Evolutionary conservation across 2,113 vertebrate species (phyloP), one percentile per base, ranked within the genome.

Genomic region (Grammomys surdaster): DNA sequence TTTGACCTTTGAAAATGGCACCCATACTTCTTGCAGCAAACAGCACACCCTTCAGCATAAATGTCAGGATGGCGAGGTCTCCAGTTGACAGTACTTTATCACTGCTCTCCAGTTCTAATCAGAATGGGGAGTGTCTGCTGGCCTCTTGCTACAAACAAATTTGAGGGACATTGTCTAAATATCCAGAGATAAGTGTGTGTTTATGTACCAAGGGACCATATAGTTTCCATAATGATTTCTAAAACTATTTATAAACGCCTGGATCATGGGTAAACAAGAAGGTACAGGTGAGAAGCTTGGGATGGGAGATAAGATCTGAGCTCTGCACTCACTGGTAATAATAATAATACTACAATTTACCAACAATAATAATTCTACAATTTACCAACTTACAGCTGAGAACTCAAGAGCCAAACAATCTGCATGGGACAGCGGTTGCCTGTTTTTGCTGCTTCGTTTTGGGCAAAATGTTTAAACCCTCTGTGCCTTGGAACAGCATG

Each of bases 1-100:
- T 98, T 97, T 98, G 96, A 98, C 96, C 97, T 98, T 84, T 98
- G 96, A 93, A 98, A 98, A 98, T 94, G 2, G 95, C 92, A 89
- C 96, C 98, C 98, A 97, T 97, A 90, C 93, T 97, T 97, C 95
- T 98, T 98, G 95, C 96, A 97, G 96, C 97, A 98, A 98, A 97
- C 92, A 97, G 85, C 16, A 7, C 40, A 22, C 63, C 91, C 63
- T 93, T 60, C 93, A 97, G 93, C 96, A 95, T 97, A 97, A 98
- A 98, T 12, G 88, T 78, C 26, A 14, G 96, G 92, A n/a, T 56
- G 2, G 85, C 90, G 76, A 96, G 92, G 67, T n/a, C 96, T 75
- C 75, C 90, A 88, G 97, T 70, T 9, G 91, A 88, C 96, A 69
- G n/a, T 95, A 24, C 76, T 97, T 98, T 98, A 96, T 93, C 97